A percentile compares a stretch with the other conserved stretches of the same genome.
phyloP scores from a whole-genome alignment of 37 sponge, comb jelly and placozoan genomes.

The Agelas oroides region DNA sequence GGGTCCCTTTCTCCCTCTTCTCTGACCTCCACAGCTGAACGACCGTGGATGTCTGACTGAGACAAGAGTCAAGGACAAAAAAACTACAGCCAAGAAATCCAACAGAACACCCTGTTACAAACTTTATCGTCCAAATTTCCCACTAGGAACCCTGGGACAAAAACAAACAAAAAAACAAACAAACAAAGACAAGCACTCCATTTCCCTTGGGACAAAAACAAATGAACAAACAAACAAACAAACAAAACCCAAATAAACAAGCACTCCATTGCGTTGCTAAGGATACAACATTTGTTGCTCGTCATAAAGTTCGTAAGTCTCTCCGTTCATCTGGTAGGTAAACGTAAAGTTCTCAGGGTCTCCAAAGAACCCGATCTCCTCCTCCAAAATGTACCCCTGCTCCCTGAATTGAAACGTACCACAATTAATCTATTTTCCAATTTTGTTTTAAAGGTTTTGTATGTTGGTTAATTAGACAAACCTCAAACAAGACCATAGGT shows the following conservation, averaged over 20 bases:
- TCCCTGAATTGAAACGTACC: conserved; percentile 13
- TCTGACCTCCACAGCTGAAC: conserved; percentile 59
- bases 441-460: not conserved
- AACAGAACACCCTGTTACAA: no score
- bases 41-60: conserved; percentile 74
- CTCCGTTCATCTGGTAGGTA: conserved; percentile 66
- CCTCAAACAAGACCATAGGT: conserved; percentile 59
- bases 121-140: no score
- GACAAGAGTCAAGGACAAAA: not conserved
- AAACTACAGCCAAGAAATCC: not conserved
- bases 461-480: not conserved
- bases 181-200: no score
- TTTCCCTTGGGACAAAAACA: no score
- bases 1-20: conserved; percentile 26
- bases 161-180: no score
- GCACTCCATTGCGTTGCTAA: not conserved
- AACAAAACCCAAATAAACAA: not conserved
- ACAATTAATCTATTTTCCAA: not conserved
- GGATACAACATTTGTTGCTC: conserved; percentile 90
- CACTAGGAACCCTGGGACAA: no score
- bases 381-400: conserved; percentile 34
- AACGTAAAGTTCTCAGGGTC: conserved; percentile 85
- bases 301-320: conserved; percentile 86
- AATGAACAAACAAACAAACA: not conserved
- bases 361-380: conserved; percentile 26